Evolutionary conservation across 2,888 invertebrate species (phyloP), one percentile per base, ranked within the genome.

Genomic region (Archips xylosteana): DNA sequence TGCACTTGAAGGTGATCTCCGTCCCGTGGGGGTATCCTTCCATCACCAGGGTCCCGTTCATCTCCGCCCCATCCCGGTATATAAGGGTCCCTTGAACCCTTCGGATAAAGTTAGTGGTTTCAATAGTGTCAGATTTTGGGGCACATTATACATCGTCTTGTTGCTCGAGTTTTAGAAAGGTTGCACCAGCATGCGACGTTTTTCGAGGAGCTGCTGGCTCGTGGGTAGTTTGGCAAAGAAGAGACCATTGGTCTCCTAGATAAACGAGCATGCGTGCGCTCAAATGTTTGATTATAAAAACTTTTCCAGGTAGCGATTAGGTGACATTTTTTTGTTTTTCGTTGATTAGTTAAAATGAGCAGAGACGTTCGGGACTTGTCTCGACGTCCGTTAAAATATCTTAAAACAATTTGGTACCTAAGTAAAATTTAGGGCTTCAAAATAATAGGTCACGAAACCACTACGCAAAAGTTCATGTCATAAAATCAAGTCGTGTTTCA

Each of bases 1-100:
- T 97, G 85, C 98, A 98, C 81, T 97, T 96, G 88, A 97, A 98
- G 6, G 96, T 97, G 67, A 98, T 97, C 89, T 97, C 97, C 0
- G 97, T 97, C 0, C 97, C 97, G 81, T 97, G 97, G 4, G 97
- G 97, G 84, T 97, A 97, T 6, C 95, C 95, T 70, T 96, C 96
- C 77, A 96, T 86, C 3, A 93, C 95, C n/a, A 95, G 90, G 2
- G 96, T 96, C 6, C 96, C 96, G 64, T 96, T 96, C 0, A 97
- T 88, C 36, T 96, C 96, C 45, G 96, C 95, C 0, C 97, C 97
- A 81, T 97, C 97, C 75, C 96, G 95, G 83, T 97, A 97, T 76
- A 97, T 95, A 75, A 97, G 87, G 8, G 97, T 97, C n/a, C 97
- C 97, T 85, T 97, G 96, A 63, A 97, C 96, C 85, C 97, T 96